Evolutionary conservation across 2,797 vertebrate species (phyloP), one percentile per base, ranked within the genome.

Genomic region (Neosilurus mollespiculum): DNA sequence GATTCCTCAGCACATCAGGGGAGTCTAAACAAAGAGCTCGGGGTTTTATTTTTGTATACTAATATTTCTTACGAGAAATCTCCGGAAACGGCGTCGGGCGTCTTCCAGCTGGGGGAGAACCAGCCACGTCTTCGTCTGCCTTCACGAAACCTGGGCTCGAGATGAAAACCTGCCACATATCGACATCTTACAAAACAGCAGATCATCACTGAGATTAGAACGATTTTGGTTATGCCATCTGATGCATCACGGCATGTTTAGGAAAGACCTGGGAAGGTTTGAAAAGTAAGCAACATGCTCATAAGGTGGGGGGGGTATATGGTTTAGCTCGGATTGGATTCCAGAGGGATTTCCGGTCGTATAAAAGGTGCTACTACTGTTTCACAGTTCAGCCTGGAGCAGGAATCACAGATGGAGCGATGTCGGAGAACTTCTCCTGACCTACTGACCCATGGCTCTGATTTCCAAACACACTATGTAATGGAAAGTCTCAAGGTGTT

Each of bases 121-220:
- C 80, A 82, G 77, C 72, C 87, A 81, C 49, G 73, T 82, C 85
- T 86, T 81, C 84, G 88, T 88, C 83, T 53, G 26, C 26, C 83
- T 88, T 62, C 58, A 77, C 54, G 59, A 82, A 81, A 37, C 82
- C 78, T 6, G 24, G 22, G 26, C 69, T 66, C n/a, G 73, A 34
- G 62, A 65, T 66, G 20, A 75, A 54, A 64, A 76, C 77, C 26
- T 62, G 59, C 67, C 67, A 72, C 34, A 83, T 49, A 81, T 66
- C 24, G 30, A 69, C 51, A 43, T 81, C 82, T 81, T 30, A 83
- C 58, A 62, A 79, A 56, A 76, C 70, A 54, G 51, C 24, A 9
- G 70, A 54, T 72, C n/a, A 75, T 6, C 9, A 12, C 9, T 34
- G 30, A 37, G 75, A 78, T 83, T 77, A 85, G 64, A 64, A 24